phyloP scores from a whole-genome alignment of 2,888 invertebrate species.

The Stenotaenia linearis region DNA sequence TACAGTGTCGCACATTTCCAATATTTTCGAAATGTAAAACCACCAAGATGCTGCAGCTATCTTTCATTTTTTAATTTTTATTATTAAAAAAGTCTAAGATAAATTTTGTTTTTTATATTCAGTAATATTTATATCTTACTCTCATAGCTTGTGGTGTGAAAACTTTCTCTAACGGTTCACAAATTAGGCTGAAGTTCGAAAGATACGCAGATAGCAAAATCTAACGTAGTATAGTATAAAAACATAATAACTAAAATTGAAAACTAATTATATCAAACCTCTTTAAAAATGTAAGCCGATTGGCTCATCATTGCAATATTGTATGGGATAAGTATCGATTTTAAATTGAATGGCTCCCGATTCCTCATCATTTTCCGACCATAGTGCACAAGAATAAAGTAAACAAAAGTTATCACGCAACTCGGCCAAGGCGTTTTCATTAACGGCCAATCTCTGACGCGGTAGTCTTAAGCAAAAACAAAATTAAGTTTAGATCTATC shows the following conservation, averaged over 20 bases:
- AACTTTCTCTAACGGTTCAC: background rate
- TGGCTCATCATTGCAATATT: background rate
- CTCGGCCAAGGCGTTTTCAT: background rate
- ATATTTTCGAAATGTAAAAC: background rate
- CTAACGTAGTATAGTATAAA: too few relatives aligned
- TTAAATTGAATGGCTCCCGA: background rate
- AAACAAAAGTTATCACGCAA: background rate
- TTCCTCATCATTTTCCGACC: background rate
- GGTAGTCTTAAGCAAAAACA: background rate
- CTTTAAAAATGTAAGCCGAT: background rate
- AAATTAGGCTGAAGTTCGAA: background rate
- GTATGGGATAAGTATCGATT: background rate
- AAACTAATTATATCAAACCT: background rate
- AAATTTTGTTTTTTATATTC: too few relatives aligned
- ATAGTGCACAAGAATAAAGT: background rate
- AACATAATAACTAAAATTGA: background rate
- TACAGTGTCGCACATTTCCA: background rate
- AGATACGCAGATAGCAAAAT: background rate
- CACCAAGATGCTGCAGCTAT: background rate
- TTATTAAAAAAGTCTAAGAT: too few relatives aligned
- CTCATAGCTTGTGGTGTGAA: background rate
- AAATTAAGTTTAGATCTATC: too few relatives aligned
- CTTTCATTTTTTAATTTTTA: background rate
- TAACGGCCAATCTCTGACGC: background rate
- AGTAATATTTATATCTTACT: background rate